These are phyloP conservation scores for Indicator indicator DNA, from an alignment of 2,113 vertebrate genomes.

Conservation along the genomic window DNA sequence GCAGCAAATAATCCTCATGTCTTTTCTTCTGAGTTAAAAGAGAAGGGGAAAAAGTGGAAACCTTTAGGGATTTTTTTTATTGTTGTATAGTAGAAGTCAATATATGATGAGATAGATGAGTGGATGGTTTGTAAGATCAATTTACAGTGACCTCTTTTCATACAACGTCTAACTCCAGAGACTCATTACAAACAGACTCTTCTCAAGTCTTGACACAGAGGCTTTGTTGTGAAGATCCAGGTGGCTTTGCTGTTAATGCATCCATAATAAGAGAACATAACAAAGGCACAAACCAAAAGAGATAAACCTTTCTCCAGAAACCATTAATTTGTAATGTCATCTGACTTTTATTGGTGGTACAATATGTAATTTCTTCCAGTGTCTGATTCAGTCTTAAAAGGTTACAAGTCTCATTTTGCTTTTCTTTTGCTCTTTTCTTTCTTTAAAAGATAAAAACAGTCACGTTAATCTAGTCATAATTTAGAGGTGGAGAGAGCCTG, in stretches of 20 bases:
- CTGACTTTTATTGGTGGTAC: background rate
- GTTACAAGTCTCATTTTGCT: background rate
- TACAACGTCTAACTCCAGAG: background rate
- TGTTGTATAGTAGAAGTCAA: background rate
- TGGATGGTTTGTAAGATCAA: constrained; percentile 26
- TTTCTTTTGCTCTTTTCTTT: background rate
- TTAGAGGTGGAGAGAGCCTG: background rate
- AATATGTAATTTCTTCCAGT: background rate
- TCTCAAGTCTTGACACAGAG: constrained; percentile 12
- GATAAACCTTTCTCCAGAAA: background rate
- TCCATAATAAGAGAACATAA: background rate
- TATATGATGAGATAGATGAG: background rate
- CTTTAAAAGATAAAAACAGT: background rate
- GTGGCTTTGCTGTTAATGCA: background rate
- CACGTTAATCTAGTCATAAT: background rate
- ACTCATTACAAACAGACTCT: constrained; percentile 27
- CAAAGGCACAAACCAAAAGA: background rate
- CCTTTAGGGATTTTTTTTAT: background rate
- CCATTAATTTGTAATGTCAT: background rate
- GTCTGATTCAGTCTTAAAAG: background rate
- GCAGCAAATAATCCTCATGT: background rate
- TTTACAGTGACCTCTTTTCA: background rate
- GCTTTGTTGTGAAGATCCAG: background rate
- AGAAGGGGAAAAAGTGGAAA: background rate
- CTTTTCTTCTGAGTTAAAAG: background rate